Percentiles rank a stretch among this genome's conserved stretches.
Evolutionary conservation across 2,797 vertebrate genomes (phyloP).

Genomic region (Melanotaenia nigrans): DNA sequence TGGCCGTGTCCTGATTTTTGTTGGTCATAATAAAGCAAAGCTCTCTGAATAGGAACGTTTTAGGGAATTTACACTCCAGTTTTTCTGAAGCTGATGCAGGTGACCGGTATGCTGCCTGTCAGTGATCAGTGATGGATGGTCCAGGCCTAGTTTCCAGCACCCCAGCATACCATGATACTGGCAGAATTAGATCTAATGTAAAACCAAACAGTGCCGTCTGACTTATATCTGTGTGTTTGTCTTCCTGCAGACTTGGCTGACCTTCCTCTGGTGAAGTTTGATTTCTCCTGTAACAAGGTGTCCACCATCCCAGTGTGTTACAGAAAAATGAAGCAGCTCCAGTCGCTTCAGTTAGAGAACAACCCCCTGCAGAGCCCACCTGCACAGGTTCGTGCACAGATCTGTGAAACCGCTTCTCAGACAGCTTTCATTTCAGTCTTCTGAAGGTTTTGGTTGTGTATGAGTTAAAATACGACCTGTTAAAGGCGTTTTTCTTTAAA

Average conservation of each 20-base stretch:
- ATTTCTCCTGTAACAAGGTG: constrained; percentile 98
- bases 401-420: too few species aligned
- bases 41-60: not conserved
- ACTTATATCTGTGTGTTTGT: not conserved
- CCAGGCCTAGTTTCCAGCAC: too few species aligned
- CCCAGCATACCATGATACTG: too few species aligned
- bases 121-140: too few species aligned
- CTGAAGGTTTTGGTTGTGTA: not conserved
- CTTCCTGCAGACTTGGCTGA: constrained; percentile 88
- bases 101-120: too few species aligned
- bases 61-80: not conserved
- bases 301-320: constrained; percentile 93
- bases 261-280: constrained; percentile 95
- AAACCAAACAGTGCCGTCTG: too few species aligned
- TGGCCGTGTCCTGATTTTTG: not conserved
- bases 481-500: not conserved
- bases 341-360: constrained; percentile 91
- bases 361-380: constrained; percentile 96
- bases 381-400: constrained; percentile 86
- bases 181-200: too few species aligned
- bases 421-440: not conserved
- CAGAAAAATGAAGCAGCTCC: constrained; percentile 92
- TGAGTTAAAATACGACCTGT: not conserved
- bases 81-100: not conserved
- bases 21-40: constrained; percentile 6